Conservation (phyloP, 2,113 vertebrate species). For the Herpailurus yagouaroundi region DNA sequence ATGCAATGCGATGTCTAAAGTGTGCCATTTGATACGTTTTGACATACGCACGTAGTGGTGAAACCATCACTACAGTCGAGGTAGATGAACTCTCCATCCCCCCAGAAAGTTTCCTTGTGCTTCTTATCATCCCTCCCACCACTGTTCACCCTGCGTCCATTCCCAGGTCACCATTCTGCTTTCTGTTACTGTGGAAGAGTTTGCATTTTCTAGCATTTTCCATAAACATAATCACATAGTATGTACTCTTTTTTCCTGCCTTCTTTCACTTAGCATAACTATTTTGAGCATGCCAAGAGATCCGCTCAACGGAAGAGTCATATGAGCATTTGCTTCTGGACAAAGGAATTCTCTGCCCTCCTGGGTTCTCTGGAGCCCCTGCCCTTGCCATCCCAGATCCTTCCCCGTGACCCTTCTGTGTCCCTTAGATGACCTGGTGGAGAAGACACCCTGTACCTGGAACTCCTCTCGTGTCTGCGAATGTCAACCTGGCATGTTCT, state of each 20-base stretch:
- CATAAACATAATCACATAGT: no score
- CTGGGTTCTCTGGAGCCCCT: background rate
- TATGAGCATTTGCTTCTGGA: background rate
- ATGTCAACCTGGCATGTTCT: slow-evolving; percentile 82
- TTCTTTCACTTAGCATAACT: background rate
- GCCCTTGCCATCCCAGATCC: background rate
- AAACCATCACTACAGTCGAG: background rate
- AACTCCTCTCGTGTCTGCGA: slow-evolving; percentile 72
- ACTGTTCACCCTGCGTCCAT: fast-evolving
- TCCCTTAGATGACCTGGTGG: slow-evolving; percentile 67
- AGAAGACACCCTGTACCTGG: slow-evolving; percentile 79
- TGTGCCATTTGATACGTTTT: background rate
- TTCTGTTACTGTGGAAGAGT: background rate
- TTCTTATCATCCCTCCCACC: background rate
- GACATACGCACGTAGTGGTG: fast-evolving
- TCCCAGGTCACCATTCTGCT: background rate
- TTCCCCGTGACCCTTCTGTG: background rate
- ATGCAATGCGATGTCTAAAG: background rate
- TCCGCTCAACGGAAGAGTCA: background rate
- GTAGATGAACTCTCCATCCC: background rate
- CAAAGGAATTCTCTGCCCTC: background rate
- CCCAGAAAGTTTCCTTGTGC: background rate
- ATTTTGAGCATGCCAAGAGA: background rate
- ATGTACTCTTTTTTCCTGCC: fast-evolving
- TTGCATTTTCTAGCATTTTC: background rate